phyloP scores from a whole-genome alignment of 2,888 invertebrate genomes.

The Nomada ruficornis region DNA sequence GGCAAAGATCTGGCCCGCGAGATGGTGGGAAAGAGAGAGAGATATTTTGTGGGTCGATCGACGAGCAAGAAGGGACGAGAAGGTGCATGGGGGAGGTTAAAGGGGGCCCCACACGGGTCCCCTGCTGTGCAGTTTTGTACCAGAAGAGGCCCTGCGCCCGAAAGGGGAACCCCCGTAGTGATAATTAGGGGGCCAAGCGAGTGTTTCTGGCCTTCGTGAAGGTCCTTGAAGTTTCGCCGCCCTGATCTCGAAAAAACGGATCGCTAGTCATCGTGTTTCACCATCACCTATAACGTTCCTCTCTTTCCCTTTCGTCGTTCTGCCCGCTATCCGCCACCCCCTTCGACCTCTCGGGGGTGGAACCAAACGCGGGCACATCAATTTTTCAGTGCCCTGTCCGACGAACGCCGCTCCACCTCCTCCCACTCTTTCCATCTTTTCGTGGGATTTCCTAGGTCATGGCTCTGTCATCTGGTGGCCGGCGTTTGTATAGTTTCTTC shows the following conservation, averaged over 20 bases:
- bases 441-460: slow-evolving; percentile 78
- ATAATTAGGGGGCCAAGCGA: slow-evolving; percentile 84
- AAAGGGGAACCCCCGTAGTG: slow-evolving; percentile 83
- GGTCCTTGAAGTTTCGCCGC: slow-evolving; percentile 83
- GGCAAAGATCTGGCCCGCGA: slow-evolving; percentile 41
- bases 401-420: slow-evolving; percentile 63
- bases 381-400: slow-evolving; percentile 74
- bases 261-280: slow-evolving; percentile 79
- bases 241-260: slow-evolving; percentile 74
- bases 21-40: slow-evolving; percentile 46
- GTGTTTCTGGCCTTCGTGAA: slow-evolving; percentile 82
- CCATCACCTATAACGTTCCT: slow-evolving; percentile 57
- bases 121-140: slow-evolving; percentile 83
- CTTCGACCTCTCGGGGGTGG: slow-evolving; percentile 58
- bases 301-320: slow-evolving; percentile 3
- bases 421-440: slow-evolving; percentile 23
- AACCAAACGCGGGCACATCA: slow-evolving; percentile 66
- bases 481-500: slow-evolving; percentile 51
- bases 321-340: slow-evolving; percentile 42
- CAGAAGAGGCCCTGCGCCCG: slow-evolving; percentile 79
- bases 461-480: slow-evolving; percentile 78
- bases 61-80: slow-evolving; percentile 54
- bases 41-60: slow-evolving; percentile 53
- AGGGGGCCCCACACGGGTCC: slow-evolving; percentile 77
- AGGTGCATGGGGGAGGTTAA: slow-evolving; percentile 61